Evolutionary conservation across 2,113 vertebrate genomes (phyloP), one percentile per base, ranked within the genome.

Genomic region (Podarcis muralis): DNA sequence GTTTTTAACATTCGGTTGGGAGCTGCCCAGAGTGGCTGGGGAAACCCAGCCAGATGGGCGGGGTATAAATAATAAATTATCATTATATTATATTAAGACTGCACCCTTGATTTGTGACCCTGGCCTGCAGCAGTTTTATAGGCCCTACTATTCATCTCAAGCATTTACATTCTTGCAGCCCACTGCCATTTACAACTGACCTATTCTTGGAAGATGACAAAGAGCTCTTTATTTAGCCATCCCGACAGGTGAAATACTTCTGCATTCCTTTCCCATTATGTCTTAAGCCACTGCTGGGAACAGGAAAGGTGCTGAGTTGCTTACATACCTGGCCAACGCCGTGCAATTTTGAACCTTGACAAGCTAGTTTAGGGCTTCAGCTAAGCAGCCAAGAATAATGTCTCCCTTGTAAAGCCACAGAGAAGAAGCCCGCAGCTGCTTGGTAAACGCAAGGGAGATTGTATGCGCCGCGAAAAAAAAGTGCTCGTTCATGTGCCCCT

Each of bases 211-310:
- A 96, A 92, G 95, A 96, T 95, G 95, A 97, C 96, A 97, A 97
- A 95, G 95, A 94, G 84, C 86, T 89, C 87, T 90, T 96, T 97
- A 90, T 95, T 95, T 95, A 94, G 96, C 91, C 93, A 96, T 96
- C 94, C 94, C 83, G 95, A 93, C 96, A 97, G 96, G 96, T 97
- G 95, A 96, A 96, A 94, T 95, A 95, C 94, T 96, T 97, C 93
- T 96, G 93, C 96, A 96, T 97, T 97, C 96, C 92, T 96, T 95
- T 95, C 93, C 93, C 57, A 68, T 96, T 96, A 96, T 94, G 93
- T 95, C 93, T 96, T 95, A 90, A 90, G 85, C 87, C 48, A 94
- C 91, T 96, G 95, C 91, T 95, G 94, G 91, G 93, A 97, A 96
- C 79, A 94, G 94, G 93, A 95, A 97, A 95, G 88, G 90, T 93